Base-by-base conservation (phyloP, 2,888 invertebrate genomes). In the Helicoverpa assulta region DNA sequence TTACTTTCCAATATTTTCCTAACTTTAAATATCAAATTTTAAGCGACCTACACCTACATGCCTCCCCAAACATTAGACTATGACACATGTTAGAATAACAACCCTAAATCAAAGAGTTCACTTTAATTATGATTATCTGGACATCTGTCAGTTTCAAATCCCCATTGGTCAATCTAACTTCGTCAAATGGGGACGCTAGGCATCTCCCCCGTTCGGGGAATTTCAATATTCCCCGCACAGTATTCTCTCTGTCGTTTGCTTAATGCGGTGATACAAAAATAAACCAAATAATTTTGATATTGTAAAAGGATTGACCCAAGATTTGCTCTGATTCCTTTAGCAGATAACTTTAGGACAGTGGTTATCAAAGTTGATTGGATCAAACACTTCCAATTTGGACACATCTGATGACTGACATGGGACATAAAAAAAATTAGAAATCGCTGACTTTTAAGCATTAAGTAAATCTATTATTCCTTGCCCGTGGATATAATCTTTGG, bases 221-320 rank as follows among this genome's bases (percentile, higher is more conserved):
- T 37, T 10, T 14, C 16, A 8, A 7, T 14, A 19, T 1, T 52
- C 40, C 61, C 50, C 7, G 16, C 43, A 56, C 80, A 76, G 78
- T 80, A 78, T 26, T 0, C n/a, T 62, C 62, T 55, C 40, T 1
- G 62, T 0, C 76, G 72, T 79, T 67, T n/a, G 16, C 18, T 2
- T 54, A 60, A 63, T 26, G 16, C 12, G 56, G 54, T 61, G 73
- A 69, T 26, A 65, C 26, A 76, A 76, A 80, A 74, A 77, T 60
- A 70, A 81, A 74, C 81, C 51, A 67, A 70, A 69, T 54, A 62
- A 26, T 58, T 76, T 33, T 74, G 74, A 71, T 62, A 51, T 65
- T 69, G 54, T 26, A 0, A 19, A 66, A 81, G 58, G 64, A 29
- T 67, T 69, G 54, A 54, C 52, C 55, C 55, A 21, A 69, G 55